These are phyloP conservation scores for Plagiodera versicolora DNA, from an alignment of 2,888 invertebrate genomes.

Conservation along the genomic window DNA sequence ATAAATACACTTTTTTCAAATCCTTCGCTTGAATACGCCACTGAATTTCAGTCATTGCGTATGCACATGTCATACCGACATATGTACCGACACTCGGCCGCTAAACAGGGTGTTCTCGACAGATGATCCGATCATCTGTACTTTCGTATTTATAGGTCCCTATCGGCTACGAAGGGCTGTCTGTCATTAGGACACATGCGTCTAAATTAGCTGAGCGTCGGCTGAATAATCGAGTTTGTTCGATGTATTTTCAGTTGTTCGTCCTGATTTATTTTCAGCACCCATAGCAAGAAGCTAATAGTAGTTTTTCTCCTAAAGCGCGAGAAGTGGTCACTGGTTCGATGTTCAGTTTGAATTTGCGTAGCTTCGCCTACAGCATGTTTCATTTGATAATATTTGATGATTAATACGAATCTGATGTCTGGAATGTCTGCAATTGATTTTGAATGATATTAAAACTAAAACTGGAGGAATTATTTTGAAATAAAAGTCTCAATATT, in stretches of 20 bases:
- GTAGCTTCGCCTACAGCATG: too few relatives aligned
- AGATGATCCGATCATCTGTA: conserved; percentile 42
- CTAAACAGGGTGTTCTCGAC: conserved; percentile 34
- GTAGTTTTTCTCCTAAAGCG: too few relatives aligned
- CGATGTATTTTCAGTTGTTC: background rate
- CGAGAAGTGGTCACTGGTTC: too few relatives aligned
- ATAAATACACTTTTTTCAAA: too few relatives aligned
- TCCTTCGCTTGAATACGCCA: background rate
- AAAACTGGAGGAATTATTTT: too few relatives aligned
- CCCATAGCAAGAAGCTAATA: too few relatives aligned
- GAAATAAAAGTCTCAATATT: too few relatives aligned
- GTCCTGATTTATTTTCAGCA: conserved; percentile 2
- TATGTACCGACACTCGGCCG: conserved; percentile 25
- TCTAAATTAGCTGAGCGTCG: conserved; percentile 29
- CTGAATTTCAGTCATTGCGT: conserved; percentile 16
- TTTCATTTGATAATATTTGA: too few relatives aligned
- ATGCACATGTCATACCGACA: conserved; percentile 29
- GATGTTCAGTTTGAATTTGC: too few relatives aligned
- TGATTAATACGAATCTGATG: too few relatives aligned
- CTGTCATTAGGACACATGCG: conserved; percentile 26
- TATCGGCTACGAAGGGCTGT: conserved; percentile 13
- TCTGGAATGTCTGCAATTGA: too few relatives aligned
- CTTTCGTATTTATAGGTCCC: conserved; percentile 28
- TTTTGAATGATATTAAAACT: too few relatives aligned
- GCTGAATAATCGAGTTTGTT: conserved; percentile 20